A percentile compares a stretch with the other conserved stretches of the same genome.
Evolutionary conservation across 2,888 invertebrate species (phyloP).

Genomic region (Aromia moschata): DNA sequence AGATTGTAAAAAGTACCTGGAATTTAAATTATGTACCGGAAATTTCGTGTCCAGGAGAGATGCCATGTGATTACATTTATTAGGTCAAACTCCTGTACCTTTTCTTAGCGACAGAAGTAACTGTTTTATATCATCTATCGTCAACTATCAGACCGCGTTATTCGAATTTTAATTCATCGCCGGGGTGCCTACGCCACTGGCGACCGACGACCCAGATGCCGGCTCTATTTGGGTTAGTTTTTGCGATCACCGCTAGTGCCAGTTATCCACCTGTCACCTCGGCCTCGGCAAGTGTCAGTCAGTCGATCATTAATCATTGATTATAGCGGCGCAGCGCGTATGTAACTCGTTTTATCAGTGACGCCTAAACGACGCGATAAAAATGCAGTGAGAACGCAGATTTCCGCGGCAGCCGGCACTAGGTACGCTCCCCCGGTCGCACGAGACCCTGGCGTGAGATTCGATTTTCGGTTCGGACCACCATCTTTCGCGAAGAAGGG

Average conservation of each 20-base stretch:
- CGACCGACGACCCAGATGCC: not conserved
- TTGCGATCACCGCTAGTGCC: constrained; percentile 27
- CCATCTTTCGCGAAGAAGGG: constrained; percentile 55
- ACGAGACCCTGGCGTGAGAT: constrained; percentile 10
- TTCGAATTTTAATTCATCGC: too few species aligned
- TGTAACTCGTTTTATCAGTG: constrained; percentile 44
- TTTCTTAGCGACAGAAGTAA: too few species aligned
- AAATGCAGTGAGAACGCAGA: constrained; percentile 45
- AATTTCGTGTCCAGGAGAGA: too few species aligned
- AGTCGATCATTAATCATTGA: constrained; percentile 61
- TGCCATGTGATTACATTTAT: too few species aligned
- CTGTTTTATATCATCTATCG: too few species aligned
- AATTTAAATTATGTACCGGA: too few species aligned
- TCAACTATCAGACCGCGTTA: too few species aligned
- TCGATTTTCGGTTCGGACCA: constrained; percentile 40
- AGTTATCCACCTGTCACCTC: constrained; percentile 52
- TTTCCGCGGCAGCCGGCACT: constrained; percentile 7
- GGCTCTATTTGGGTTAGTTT: constrained; percentile 27
- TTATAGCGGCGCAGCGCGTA: constrained; percentile 50
- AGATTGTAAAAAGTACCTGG: too few species aligned
- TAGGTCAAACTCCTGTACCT: too few species aligned
- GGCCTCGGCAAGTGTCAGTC: constrained; percentile 48
- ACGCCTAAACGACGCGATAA: constrained; percentile 37
- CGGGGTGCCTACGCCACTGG: constrained; percentile 19
- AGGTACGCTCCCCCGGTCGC: constrained; percentile 10